phyloP scores from a whole-genome alignment of 2,888 invertebrate genomes.

The Synergus japonicus region DNA sequence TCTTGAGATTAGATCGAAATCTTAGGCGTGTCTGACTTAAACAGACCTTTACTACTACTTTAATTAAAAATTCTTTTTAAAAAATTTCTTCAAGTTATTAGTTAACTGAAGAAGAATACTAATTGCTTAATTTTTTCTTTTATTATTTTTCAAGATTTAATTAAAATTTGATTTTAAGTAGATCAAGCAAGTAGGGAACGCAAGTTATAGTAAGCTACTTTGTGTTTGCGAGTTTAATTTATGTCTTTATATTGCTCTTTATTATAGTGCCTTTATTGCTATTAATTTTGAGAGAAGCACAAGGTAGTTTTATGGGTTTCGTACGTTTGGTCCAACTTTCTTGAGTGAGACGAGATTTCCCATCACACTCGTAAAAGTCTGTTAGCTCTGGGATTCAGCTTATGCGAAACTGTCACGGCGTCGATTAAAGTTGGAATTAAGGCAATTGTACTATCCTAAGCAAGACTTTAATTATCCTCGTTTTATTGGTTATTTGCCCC shows the following conservation, averaged over 20 bases:
- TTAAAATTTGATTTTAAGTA: not conserved
- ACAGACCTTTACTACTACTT: not conserved
- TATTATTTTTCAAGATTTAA: not conserved
- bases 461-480: slow-evolving; percentile 46
- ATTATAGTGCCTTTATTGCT: slow-evolving; percentile 57
- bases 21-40: not conserved
- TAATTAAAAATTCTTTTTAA: not conserved
- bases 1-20: not conserved
- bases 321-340: not conserved
- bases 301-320: slow-evolving; percentile 54
- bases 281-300: slow-evolving; percentile 57
- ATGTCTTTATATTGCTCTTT: slow-evolving; percentile 24
- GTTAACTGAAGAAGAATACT: not conserved
- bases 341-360: slow-evolving; percentile 49
- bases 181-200: not conserved
- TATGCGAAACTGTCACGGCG: slow-evolving; percentile 41
- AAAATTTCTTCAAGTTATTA: not conserved
- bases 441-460: slow-evolving; percentile 39
- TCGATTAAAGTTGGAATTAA: slow-evolving; percentile 45
- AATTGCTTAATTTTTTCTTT: not conserved
- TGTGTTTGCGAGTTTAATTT: slow-evolving; percentile 36
- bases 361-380: slow-evolving; percentile 55
- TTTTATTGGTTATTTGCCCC: slow-evolving; percentile 45
- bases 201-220: not conserved
- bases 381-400: slow-evolving; percentile 43